A percentile compares a stretch with the other conserved stretches of the same genome.
Conservation (phyloP, 2,797 vertebrate species). For the Scomberomorus guttatus region DNA sequence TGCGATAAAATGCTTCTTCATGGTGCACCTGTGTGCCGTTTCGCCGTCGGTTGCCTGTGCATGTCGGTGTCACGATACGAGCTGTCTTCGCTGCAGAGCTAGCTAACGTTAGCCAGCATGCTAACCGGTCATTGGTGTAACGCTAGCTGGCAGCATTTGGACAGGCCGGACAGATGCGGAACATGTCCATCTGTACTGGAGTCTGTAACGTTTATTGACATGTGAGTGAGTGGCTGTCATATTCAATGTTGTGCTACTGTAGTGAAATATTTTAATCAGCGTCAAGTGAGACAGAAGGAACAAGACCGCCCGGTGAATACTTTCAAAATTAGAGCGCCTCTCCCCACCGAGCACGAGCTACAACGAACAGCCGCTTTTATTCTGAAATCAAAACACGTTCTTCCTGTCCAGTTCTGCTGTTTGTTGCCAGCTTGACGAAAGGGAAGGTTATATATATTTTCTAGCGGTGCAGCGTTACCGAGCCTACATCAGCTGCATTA, state of each 20-base stretch:
- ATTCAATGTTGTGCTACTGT: not conserved
- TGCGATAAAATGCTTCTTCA: not conserved
- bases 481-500: slow-evolving; percentile 80
- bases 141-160: slow-evolving; percentile 33
- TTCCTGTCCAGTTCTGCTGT: slow-evolving; percentile 21
- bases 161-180: slow-evolving; percentile 53
- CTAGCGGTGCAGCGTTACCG: slow-evolving; percentile 51
- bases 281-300: slow-evolving; percentile 22
- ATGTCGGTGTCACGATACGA: slow-evolving; percentile 66
- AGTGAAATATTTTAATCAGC: slow-evolving; percentile 42
- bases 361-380: slow-evolving; percentile 50
- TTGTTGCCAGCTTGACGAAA: slow-evolving; percentile 9
- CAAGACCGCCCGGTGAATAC: not conserved
- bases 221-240: not conserved
- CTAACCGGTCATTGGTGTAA: slow-evolving; percentile 65
- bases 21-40: slow-evolving; percentile 13
- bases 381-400: slow-evolving; percentile 31
- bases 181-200: not conserved
- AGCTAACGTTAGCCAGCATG: slow-evolving; percentile 59
- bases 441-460: slow-evolving; percentile 38
- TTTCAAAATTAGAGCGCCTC: slow-evolving; percentile 65
- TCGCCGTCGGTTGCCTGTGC: slow-evolving; percentile 5
- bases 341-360: not conserved
- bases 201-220: not conserved
- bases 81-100: slow-evolving; percentile 61